Base-by-base conservation (phyloP, 2,888 invertebrate species). In the Ceramica pisi region DNA sequence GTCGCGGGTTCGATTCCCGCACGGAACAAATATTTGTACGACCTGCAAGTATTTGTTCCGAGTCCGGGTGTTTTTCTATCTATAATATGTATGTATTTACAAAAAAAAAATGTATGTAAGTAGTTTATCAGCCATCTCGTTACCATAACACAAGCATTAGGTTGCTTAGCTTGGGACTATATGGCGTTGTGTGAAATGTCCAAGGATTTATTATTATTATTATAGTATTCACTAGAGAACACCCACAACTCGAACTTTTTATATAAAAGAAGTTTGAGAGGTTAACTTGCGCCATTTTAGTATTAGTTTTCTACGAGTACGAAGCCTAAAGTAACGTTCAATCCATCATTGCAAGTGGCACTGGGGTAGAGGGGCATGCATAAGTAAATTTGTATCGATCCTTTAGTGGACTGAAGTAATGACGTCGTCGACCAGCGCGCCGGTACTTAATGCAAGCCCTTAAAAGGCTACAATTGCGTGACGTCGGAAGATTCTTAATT, bases 361-460 rank as follows among this genome's bases (percentile, higher is more conserved):
- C 87, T 86, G 85, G 85, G 84, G 79, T 83, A 77, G 82, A 80
- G 64, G 79, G 85, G 88, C 90, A 91, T 93, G 93, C 91, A 92
- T 93, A 92, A 92, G 90, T 93, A 93, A 91, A 87, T 88, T 85
- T 87, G 83, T 92, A 93, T 94, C 90, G 94, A 94, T 92, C 90
- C 84, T 87, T 87, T 82, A 81, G 86, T 78, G 71, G 80, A 82
- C 80, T 84, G 66, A 77, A 84, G 82, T 85, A 80, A 75, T 82
- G 71, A 82, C 73, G 75, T 79, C 75, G 76, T 65, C 74, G 75
- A 67, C 75, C 80, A 75, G 83, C 53, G 23, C 21, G 82, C 78
- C 50, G 65, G 38, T 57, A 41, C 56, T 66, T 78, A 81, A 81
- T 81, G 83, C 84, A 85, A 69, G 82, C 83, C 80, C 83, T 88